Evolutionary conservation across 2,888 invertebrate species (phyloP).

Genomic region (Listrodromus nycthemerus): DNA sequence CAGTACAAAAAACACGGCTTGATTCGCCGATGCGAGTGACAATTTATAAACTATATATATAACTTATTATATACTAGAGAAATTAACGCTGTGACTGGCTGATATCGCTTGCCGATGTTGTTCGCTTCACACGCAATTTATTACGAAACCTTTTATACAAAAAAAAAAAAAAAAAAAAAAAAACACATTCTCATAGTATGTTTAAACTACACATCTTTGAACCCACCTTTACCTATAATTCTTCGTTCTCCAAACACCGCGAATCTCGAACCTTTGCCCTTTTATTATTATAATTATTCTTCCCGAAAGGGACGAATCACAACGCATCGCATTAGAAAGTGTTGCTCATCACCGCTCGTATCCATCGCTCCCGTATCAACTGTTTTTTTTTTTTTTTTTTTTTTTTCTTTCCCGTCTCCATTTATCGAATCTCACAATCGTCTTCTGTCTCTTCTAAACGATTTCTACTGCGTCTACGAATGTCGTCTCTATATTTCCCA

Average conservation of each 20-base stretch:
- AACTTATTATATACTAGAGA: slow-evolving; percentile 56
- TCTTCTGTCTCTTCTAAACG: slow-evolving; percentile 25
- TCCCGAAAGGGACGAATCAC: neutral
- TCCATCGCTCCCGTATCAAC: neutral
- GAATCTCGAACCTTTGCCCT: slow-evolving; percentile 9
- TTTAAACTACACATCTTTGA: slow-evolving; percentile 34
- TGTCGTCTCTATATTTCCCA: slow-evolving; percentile 56
- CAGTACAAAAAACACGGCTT: neutral
- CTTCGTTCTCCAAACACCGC: slow-evolving; percentile 34
- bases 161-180: slow-evolving; percentile 1
- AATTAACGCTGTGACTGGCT: slow-evolving; percentile 76
- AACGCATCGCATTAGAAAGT: slow-evolving; percentile 24
- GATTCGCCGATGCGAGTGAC: slow-evolving; percentile 11
- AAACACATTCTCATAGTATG: slow-evolving; percentile 25
- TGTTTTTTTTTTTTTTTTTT: neutral
- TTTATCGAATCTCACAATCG: neutral
- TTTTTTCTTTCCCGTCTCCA: neutral
- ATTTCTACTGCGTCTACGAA: slow-evolving; percentile 50
- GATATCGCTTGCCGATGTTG: slow-evolving; percentile 82
- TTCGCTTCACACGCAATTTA: slow-evolving; percentile 70
- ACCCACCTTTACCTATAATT: slow-evolving; percentile 8
- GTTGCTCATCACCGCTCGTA: slow-evolving; percentile 19
- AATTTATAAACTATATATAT: slow-evolving; percentile 36
- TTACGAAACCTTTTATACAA: slow-evolving; percentile 55
- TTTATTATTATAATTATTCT: neutral